A percentile compares a stretch with the other conserved stretches of the same genome.
Conservation (phyloP, 2,113 vertebrate species). For the Nothoprocta perdicaria region DNA sequence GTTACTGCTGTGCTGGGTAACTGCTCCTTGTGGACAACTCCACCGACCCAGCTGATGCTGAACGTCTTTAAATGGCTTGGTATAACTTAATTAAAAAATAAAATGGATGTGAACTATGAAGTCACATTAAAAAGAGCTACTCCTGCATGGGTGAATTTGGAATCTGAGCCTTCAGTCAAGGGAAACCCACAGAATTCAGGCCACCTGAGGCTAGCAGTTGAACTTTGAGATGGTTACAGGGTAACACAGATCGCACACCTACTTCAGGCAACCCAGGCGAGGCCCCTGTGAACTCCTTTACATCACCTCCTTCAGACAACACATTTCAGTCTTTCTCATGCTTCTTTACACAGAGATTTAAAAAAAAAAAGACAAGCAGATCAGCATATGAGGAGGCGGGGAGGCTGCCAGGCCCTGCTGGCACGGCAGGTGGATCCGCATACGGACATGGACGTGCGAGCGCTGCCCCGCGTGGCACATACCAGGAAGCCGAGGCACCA, state of each 20-base stretch:
- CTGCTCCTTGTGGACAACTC: not conserved
- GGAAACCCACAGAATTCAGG: not conserved
- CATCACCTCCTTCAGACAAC: not conserved
- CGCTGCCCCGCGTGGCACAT: too few relatives aligned
- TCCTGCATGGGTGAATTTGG: not conserved
- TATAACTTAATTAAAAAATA: not conserved
- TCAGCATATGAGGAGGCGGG: too few relatives aligned
- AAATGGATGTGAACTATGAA: not conserved
- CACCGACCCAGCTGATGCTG: not conserved
- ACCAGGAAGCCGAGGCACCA: constrained; percentile 10
- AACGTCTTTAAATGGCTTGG: not conserved
- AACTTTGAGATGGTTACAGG: not conserved
- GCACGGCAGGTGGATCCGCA: too few relatives aligned
- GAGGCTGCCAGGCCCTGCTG: too few relatives aligned
- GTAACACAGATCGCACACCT: not conserved
- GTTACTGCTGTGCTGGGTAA: not conserved
- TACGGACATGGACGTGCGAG: too few relatives aligned
- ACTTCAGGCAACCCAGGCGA: not conserved
- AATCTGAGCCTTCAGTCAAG: not conserved
- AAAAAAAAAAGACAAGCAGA: not conserved
- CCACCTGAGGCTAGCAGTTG: not conserved
- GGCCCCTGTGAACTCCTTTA: not conserved
- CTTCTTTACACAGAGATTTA: not conserved
- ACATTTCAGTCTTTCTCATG: not conserved
- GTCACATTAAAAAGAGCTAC: not conserved